Percentiles rank a stretch among this genome's conserved stretches.
Conservation (phyloP, 2,888 invertebrate species). For the Mamestra brassicae region DNA sequence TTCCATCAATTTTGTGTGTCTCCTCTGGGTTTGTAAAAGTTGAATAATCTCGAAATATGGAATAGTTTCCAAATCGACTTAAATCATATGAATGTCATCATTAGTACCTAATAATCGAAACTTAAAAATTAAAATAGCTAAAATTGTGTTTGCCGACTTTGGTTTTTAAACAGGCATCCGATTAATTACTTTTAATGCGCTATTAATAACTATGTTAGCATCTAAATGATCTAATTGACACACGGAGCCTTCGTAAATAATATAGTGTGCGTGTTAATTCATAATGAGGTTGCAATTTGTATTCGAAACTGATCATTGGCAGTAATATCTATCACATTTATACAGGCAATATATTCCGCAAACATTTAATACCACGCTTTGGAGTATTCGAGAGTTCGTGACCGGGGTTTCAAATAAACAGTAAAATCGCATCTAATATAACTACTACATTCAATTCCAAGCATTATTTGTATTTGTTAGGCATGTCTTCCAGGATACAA, state of each 20-base stretch:
- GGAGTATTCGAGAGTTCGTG: slow-evolving; percentile 42
- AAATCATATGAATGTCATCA: background rate
- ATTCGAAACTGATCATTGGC: slow-evolving; percentile 39
- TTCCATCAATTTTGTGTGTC: too few species aligned
- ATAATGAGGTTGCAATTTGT: slow-evolving; percentile 47
- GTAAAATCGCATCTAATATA: slow-evolving; percentile 20
- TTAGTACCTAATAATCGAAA: background rate
- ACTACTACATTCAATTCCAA: slow-evolving; percentile 34
- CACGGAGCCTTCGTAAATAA: slow-evolving; percentile 17
- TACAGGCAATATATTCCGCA: slow-evolving; percentile 25
- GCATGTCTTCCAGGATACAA: slow-evolving; percentile 55
- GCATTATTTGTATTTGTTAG: slow-evolving; percentile 39
- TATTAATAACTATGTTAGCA: slow-evolving; percentile 26
- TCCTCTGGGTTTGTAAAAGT: background rate
- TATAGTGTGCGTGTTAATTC: slow-evolving; percentile 50
- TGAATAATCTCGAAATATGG: background rate
- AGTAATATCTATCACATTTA: slow-evolving; percentile 35
- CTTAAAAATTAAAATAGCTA: background rate
- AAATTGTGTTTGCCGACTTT: background rate
- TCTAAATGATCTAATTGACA: slow-evolving; percentile 56
- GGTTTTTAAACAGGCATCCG: slow-evolving; percentile 30
- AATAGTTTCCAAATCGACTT: background rate
- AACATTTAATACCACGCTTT: slow-evolving; percentile 17
- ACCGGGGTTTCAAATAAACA: slow-evolving; percentile 49
- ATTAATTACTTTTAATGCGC: slow-evolving; percentile 25